Base-by-base conservation (phyloP, 2,113 vertebrate species). In the Bos javanicus region DNA sequence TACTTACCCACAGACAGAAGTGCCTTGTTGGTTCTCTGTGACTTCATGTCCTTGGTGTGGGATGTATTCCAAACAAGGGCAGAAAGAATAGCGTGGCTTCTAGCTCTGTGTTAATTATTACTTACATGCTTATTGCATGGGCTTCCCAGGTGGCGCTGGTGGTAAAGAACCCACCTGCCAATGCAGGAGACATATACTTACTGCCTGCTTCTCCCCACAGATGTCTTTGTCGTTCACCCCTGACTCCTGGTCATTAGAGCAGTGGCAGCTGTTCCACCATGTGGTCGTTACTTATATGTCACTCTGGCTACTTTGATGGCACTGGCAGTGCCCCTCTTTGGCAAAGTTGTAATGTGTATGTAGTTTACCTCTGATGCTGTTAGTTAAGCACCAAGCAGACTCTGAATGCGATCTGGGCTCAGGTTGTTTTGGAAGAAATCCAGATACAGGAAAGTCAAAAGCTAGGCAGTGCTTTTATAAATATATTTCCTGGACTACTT, bases 11-110 rank as follows among this genome's bases (percentile, higher is more conserved):
- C 86, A 94, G 76, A 82, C 39, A 94, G 59, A 95, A 16, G 23
- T 62, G n/a, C 17, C 83, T 86, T 87, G 94, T 96, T 95, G 71
- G 82, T 87, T 95, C 52, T 80, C 83, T 90, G n/a, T 91, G 94
- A 96, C 62, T 86, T 96, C 17, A 57, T 2, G 17, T 84, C 33
- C 52, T 60, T 2, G 5, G 33, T 59, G 71, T 88, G 90, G 28
- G 28, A 28, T 94, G 54, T 84, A 48, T 86, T 85, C 36, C 74
- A 93, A 97, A 80, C 82, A 84, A 87, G 36, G 50, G 23, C 67
- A 67, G 56, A 86, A 39, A 39, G 83, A 91, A 59, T 3, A 76
- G 71, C 25, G 10, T 93, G 80, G 64, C 93, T 97, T 97, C 89
- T 57, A 52, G 12, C 23, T 93, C 33, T 93, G n/a, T 74, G 19